These are phyloP conservation scores for Elysia chlorotica DNA, from an alignment of 1,140 invertebrate genomes.

Conservation along the genomic window DNA sequence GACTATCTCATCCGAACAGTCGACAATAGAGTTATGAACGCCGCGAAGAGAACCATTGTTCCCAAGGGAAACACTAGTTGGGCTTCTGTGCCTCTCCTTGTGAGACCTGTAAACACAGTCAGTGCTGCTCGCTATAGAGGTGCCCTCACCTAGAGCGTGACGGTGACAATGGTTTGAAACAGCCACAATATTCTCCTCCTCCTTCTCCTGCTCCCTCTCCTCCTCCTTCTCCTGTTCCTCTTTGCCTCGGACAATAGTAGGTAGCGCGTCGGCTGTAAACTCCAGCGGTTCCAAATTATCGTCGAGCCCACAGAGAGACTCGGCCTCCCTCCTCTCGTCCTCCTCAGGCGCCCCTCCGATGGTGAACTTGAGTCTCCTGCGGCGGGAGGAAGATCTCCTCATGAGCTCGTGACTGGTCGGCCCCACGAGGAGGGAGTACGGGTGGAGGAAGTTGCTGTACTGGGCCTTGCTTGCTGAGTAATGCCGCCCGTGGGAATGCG, in stretches of 20 bases:
- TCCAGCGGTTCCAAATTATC: slow-evolving; percentile 11
- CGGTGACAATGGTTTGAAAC: not conserved
- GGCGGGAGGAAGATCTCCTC: slow-evolving; percentile 28
- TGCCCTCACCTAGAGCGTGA: slow-evolving; percentile 13
- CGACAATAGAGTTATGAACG: not conserved
- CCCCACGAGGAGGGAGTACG: slow-evolving; percentile 25
- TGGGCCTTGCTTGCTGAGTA: too few species aligned
- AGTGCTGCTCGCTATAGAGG: slow-evolving; percentile 16
- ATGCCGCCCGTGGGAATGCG: not conserved
- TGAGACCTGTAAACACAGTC: not conserved
- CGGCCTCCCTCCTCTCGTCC: too few species aligned
- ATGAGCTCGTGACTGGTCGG: slow-evolving; percentile 33
- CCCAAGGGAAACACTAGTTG: not conserved
- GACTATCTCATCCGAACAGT: not conserved
- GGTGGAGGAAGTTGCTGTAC: slow-evolving; percentile 25
- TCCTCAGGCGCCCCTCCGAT: slow-evolving; percentile 9
- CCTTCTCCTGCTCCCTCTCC: not conserved
- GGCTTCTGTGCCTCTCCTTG: not conserved
- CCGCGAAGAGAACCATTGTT: not conserved
- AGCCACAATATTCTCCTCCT: not conserved
- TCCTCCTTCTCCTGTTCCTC: not conserved
- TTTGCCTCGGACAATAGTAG: slow-evolving; percentile 14
- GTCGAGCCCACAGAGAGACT: too few species aligned
- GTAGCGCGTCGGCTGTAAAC: slow-evolving; percentile 8
- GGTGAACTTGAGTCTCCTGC: slow-evolving; percentile 29